Evolutionary conservation across 1,140 invertebrate species (phyloP).

Genomic region (Myzus persicae): DNA sequence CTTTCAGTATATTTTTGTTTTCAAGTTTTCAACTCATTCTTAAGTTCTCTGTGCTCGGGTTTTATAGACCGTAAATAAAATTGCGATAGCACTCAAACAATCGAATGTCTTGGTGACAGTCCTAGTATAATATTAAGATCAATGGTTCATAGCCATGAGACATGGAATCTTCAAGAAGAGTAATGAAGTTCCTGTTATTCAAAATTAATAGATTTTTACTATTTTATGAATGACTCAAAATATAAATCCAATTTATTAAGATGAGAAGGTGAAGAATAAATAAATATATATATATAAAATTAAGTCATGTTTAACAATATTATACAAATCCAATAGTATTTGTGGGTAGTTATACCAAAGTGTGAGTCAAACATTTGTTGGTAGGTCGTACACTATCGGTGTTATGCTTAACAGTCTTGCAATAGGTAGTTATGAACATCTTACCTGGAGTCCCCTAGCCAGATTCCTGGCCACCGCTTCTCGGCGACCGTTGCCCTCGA

Average conservation of each 20-base stretch:
- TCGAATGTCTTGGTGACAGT: neutral
- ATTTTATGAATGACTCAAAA: neutral
- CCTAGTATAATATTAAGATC: neutral
- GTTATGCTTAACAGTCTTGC: neutral
- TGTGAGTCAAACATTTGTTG: neutral
- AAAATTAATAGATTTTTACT: neutral
- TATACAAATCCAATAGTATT: neutral
- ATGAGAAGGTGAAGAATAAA: no score
- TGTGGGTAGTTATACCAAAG: no score
- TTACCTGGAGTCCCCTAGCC: conserved; percentile 65
- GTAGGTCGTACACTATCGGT: neutral
- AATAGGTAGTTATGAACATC: conserved; percentile 64
- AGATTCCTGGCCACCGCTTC: conserved; percentile 64
- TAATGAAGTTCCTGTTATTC: neutral
- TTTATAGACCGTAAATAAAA: no score
- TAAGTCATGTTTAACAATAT: neutral
- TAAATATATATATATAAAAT: no score
- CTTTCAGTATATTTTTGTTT: neutral
- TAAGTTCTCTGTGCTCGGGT: neutral
- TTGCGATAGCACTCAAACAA: neutral
- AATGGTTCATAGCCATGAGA: neutral
- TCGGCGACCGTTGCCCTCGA: conserved; percentile 63
- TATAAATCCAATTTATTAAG: no score
- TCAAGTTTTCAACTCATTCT: neutral
- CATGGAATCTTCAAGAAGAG: neutral